phyloP scores from a whole-genome alignment of 30 jellyfish, hydroid and myxozoan genomes.

The Turritopsis dohrnii region DNA sequence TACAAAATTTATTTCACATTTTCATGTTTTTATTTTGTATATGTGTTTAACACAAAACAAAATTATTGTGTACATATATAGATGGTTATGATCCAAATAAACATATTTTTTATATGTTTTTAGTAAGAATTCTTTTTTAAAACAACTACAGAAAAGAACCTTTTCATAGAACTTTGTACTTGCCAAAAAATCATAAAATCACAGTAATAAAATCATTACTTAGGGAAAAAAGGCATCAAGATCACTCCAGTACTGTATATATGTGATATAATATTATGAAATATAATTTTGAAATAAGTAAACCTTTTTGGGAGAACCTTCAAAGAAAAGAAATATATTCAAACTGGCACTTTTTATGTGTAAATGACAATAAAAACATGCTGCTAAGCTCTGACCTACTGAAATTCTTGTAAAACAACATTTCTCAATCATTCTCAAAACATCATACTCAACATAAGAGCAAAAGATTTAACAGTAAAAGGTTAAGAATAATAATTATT shows the following conservation, averaged over 20 bases:
- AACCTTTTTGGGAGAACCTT: too few species aligned
- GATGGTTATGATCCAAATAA: background rate
- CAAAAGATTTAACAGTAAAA: background rate
- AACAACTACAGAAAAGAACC: background rate
- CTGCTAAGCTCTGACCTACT: background rate
- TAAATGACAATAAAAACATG: background rate
- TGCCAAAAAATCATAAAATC: too few species aligned
- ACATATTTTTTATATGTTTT: background rate
- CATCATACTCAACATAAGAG: background rate
- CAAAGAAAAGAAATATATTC: too few species aligned
- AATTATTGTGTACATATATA: background rate
- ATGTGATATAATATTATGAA: too few species aligned
- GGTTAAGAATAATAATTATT: background rate
- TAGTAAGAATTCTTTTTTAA: background rate
- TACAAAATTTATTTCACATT: background rate
- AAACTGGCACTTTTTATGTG: too few species aligned
- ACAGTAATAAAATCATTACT: too few species aligned
- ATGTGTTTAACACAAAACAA: background rate
- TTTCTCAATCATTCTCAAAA: background rate
- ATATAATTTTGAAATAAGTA: too few species aligned
- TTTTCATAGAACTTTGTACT: background rate
- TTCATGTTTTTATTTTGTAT: background rate
- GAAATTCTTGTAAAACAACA: too few species aligned
- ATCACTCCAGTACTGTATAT: too few species aligned
- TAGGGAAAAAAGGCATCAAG: too few species aligned